Evolutionary conservation across 92 coral and sea anemone genomes (phyloP).

Genomic region (Palythoa caribaeorum): DNA sequence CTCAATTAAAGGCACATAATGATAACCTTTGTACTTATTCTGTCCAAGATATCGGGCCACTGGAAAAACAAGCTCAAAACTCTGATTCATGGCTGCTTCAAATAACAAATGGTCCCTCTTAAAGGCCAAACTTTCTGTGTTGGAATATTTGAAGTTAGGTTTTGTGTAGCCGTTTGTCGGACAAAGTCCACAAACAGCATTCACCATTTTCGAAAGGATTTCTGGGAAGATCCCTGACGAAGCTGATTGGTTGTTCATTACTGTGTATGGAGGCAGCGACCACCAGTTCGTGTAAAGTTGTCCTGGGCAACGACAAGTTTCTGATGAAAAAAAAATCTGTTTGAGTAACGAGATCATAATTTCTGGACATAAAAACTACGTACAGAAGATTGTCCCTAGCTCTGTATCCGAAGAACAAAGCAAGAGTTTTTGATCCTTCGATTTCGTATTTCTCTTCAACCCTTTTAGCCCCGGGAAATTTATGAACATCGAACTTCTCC

Average conservation of each 20-base stretch:
- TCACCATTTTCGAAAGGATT: conserved; percentile 52
- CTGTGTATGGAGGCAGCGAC: conserved; percentile 64
- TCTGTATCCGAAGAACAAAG: too few relatives aligned
- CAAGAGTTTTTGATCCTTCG: too few relatives aligned
- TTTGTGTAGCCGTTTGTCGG: conserved; percentile 37
- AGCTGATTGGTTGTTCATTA: conserved; percentile 16
- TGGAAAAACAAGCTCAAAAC: conserved; percentile 15
- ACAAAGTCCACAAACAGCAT: conserved; percentile 59
- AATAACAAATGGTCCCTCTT: background rate
- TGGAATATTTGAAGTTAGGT: conserved; percentile 19
- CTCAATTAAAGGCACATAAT: conserved; percentile 47
- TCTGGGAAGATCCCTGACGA: conserved; percentile 69
- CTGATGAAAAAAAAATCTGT: conserved; percentile 25
- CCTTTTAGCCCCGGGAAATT: too few relatives aligned
- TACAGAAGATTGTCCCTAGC: too few relatives aligned
- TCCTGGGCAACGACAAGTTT: conserved; percentile 81
- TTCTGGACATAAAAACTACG: too few relatives aligned
- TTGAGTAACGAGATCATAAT: background rate
- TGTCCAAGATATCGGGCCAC: conserved; percentile 7
- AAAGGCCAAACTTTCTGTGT: background rate
- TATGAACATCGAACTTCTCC: too few relatives aligned
- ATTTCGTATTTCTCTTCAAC: too few relatives aligned
- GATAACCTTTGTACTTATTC: background rate
- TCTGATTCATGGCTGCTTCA: background rate
- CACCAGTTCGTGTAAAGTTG: conserved; percentile 70